Percentiles rank a stretch among this genome's conserved stretches.
These are phyloP conservation scores for Trypoxylus dichotomus DNA, from an alignment of 1,140 invertebrate genomes.

Conservation along the genomic window DNA sequence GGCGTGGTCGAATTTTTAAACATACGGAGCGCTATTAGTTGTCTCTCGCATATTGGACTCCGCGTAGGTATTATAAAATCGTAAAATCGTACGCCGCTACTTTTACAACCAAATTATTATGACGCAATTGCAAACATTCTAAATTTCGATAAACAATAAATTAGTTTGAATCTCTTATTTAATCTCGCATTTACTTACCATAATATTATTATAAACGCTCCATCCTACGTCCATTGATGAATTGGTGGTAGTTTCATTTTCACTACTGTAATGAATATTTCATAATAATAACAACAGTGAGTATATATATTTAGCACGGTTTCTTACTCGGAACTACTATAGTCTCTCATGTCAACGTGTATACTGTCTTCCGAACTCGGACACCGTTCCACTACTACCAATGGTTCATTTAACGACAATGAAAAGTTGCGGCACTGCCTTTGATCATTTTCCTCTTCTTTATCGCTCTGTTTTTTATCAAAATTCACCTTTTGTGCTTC, in stretches of 20 bases:
- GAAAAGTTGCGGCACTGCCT: constrained; percentile 56
- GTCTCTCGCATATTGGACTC: too few species aligned
- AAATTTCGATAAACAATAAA: too few species aligned
- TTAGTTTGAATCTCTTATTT: not conserved
- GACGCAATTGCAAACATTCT: too few species aligned
- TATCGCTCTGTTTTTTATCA: not conserved
- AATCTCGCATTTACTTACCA: constrained; percentile 53
- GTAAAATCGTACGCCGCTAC: too few species aligned
- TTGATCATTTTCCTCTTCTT: not conserved
- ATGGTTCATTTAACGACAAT: constrained; percentile 59
- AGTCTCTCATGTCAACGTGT: constrained; percentile 64
- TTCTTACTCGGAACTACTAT: constrained; percentile 56
- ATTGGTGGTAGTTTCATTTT: constrained; percentile 53
- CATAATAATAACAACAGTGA: constrained; percentile 10
- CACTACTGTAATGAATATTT: constrained; percentile 50
- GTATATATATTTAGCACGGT: constrained; percentile 28
- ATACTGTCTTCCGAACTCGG: constrained; percentile 63
- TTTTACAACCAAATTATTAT: too few species aligned
- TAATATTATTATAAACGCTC: constrained; percentile 69
- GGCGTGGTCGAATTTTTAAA: too few species aligned
- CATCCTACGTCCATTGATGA: constrained; percentile 61
- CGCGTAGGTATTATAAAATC: too few species aligned
- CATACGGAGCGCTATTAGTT: too few species aligned
- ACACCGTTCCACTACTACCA: constrained; percentile 57
- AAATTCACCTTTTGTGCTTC: not conserved